A percentile compares a stretch with the other conserved stretches of the same genome.
Evolutionary conservation across 2,797 vertebrate species (phyloP).

Genomic region (Fistularia commersonii): DNA sequence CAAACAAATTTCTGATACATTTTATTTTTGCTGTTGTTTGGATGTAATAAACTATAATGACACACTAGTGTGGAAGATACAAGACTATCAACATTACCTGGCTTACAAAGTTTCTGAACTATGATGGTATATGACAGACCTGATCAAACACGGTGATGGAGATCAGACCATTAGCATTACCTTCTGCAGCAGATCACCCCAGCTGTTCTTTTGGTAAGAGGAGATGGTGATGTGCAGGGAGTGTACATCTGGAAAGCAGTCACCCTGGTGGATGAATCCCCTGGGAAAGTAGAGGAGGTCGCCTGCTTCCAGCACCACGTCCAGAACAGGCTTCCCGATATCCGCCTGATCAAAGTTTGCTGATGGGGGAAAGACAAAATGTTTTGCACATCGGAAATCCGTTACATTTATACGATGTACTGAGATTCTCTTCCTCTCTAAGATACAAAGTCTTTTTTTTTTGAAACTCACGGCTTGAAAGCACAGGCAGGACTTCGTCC

Average conservation of each 20-base stretch:
- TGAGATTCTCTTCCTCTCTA: not conserved
- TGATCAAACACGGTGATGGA: not conserved
- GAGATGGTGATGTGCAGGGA: conserved; percentile 95
- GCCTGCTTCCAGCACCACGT: conserved; percentile 88
- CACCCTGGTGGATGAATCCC: conserved; percentile 92
- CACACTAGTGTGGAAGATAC: no score
- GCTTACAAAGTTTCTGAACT: no score
- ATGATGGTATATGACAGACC: no score
- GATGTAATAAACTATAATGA: no score
- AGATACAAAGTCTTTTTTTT: not conserved
- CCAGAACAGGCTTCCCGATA: conserved; percentile 84
- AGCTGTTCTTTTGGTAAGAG: conserved; percentile 92
- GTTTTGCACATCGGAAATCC: not conserved
- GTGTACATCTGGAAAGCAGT: conserved; percentile 84
- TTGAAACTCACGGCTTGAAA: conserved; percentile 77
- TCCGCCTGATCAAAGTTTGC: conserved; percentile 84
- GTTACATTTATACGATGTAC: no score
- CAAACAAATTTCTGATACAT: no score
- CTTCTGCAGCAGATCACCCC: conserved; percentile 88
- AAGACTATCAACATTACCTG: no score
- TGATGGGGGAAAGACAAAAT: conserved; percentile 29
- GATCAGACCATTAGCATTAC: conserved; percentile 34
- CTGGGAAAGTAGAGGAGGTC: conserved; percentile 95
- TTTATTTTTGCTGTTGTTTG: no score
- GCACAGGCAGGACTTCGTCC: conserved; percentile 72